phyloP scores from a whole-genome alignment of 1,140 invertebrate species.

The Drosophila varians region DNA sequence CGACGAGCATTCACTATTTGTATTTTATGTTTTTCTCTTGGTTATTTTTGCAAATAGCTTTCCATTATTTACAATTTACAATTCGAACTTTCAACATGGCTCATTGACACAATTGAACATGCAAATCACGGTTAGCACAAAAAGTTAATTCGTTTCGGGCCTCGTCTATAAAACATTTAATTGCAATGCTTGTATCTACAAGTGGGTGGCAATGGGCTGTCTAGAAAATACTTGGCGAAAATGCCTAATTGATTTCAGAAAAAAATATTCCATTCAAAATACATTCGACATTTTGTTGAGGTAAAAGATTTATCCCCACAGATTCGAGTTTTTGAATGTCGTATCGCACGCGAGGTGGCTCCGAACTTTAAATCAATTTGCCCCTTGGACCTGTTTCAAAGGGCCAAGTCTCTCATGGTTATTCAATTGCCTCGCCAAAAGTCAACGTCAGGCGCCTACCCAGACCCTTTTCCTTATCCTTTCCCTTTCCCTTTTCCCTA shows the following conservation, averaged over 20 bases:
- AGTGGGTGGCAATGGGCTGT: too few relatives aligned
- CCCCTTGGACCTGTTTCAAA: slow-evolving; percentile 32
- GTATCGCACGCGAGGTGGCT: too few relatives aligned
- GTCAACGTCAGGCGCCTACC: slow-evolving; percentile 24
- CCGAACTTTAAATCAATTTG: too few relatives aligned
- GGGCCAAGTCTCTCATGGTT: slow-evolving; percentile 48
- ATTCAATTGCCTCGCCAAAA: slow-evolving; percentile 51
- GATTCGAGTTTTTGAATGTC: too few relatives aligned
- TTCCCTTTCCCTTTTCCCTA: not conserved
- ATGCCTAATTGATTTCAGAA: not conserved
- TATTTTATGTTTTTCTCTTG: slow-evolving; percentile 13
- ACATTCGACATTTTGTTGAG: too few relatives aligned
- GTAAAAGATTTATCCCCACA: too few relatives aligned
- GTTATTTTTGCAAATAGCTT: slow-evolving; percentile 4
- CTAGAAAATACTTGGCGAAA: not conserved
- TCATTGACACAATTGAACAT: slow-evolving; percentile 17
- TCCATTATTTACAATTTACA: slow-evolving; percentile 18
- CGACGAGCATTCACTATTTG: slow-evolving; percentile 5
- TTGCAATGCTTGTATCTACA: slow-evolving; percentile 27
- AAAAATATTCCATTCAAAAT: too few relatives aligned
- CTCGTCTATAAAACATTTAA: slow-evolving; percentile 38
- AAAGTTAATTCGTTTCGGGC: slow-evolving; percentile 39
- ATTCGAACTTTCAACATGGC: slow-evolving; percentile 13
- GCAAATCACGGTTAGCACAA: slow-evolving; percentile 31
- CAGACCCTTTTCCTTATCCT: not conserved